Evolutionary conservation across 2,797 vertebrate species (phyloP), one percentile per base, ranked within the genome.

Genomic region (Chromis chromis): DNA sequence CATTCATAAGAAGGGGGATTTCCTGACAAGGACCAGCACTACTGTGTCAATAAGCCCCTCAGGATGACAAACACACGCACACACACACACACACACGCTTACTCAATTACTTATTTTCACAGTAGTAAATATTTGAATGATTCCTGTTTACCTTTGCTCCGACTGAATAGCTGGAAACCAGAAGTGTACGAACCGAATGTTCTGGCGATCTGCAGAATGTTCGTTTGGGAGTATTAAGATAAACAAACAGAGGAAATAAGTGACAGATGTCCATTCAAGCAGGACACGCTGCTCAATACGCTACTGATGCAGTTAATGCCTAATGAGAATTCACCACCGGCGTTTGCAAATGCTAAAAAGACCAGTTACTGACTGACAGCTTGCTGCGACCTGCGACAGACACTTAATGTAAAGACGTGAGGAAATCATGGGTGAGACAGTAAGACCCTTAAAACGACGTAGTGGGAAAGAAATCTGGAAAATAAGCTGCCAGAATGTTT

Each of bases 61-160:
- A 82, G 83, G 78, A 88, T 79, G 85, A 68, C 66, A 84, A 42
- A 68, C 33, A 8, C 22, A 13, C 25, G 36, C 40, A 61, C 52
- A 65, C 52, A 70, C 22, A 12, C 24, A 42, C 33, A 61, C 52
- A 64, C 52, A 67, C 16, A 70, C 11, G 44, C 12, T 52, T 65
- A 66, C 25, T 25, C 25, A 25, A 25, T 82, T 6, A 79, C 84
- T 84, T 79, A 80, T 88, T 91, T 87, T 86, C 66, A 73, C 67
- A 40, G 70, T 84, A 76, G 92, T 92, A 88, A 95, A 93, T 93
- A 85, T 94, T 94, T 92, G 90, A 93, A 90, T 88, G 78, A 52
- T 67, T 72, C 70, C 50, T 93, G 91, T 93, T 92, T 92, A 14
- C 87, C 85, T 93, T 92, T 59, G 76, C 69, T 76, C 60, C 74